Evolutionary conservation across 2,888 invertebrate genomes (phyloP).

Genomic region (Diogma glabrata): DNA sequence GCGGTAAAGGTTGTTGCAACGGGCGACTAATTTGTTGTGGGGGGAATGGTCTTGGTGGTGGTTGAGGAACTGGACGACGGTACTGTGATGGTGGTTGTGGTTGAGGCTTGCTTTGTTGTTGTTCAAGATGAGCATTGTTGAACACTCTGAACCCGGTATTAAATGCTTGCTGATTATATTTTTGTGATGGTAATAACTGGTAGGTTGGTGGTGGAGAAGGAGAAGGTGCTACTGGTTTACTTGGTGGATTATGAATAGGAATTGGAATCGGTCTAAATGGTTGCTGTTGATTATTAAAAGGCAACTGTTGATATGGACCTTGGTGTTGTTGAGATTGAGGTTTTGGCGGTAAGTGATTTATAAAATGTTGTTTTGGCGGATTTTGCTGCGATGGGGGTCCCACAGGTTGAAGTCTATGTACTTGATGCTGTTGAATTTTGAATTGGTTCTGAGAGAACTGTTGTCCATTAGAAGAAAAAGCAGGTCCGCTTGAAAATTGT

Average conservation of each 20-base stretch:
- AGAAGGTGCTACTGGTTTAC: conserved; percentile 25
- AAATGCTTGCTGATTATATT: conserved; percentile 1
- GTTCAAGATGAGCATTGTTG: background rate
- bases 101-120: conserved; percentile 20
- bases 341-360: conserved; percentile 5
- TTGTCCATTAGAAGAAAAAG: too few relatives aligned
- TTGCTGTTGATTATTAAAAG: conserved; percentile 20
- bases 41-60: conserved; percentile 38
- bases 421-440: conserved; percentile 16
- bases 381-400: background rate
- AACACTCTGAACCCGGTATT: too few relatives aligned
- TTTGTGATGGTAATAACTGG: conserved; percentile 22
- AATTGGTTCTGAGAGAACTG: too few relatives aligned
- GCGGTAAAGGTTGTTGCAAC: conserved; percentile 32
- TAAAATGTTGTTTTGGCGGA: conserved; percentile 9
- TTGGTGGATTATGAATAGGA: conserved; percentile 34
- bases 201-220: conserved; percentile 36
- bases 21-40: conserved; percentile 24
- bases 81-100: conserved; percentile 21
- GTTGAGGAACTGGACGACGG: conserved; percentile 26
- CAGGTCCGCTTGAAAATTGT: conserved; percentile 13
- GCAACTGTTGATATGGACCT: conserved; percentile 18
- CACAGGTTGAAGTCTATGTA: conserved; percentile 20
- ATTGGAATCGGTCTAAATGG: conserved; percentile 37
- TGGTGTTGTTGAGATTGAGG: conserved; percentile 8